These are phyloP conservation scores for Ara ararauna DNA, from an alignment of 2,797 vertebrate genomes.

Conservation along the genomic window DNA sequence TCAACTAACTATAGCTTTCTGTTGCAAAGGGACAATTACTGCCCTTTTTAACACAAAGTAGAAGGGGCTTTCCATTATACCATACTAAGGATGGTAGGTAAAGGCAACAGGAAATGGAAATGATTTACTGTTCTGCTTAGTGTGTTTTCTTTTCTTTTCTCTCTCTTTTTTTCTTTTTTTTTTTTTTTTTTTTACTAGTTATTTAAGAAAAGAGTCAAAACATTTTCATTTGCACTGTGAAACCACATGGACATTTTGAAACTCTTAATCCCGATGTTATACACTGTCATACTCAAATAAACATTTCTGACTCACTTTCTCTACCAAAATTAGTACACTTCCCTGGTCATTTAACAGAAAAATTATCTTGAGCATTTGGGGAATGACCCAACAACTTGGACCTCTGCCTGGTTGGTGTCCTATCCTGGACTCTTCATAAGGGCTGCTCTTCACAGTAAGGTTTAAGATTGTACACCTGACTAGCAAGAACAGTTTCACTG, in stretches of 20 bases:
- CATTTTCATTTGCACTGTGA: not conserved
- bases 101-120: not conserved
- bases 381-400: not conserved
- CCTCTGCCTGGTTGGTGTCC: not conserved
- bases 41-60: not conserved
- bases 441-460: not conserved
- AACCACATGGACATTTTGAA: not conserved
- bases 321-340: not conserved
- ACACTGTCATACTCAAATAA: not conserved
- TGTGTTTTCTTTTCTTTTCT: not conserved
- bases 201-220: not conserved
- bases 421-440: not conserved
- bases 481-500: not conserved
- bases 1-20: not conserved
- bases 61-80: not conserved
- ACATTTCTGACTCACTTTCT: not conserved
- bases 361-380: not conserved
- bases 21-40: not conserved
- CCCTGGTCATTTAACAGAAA: not conserved
- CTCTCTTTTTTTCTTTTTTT: too few relatives aligned
- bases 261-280: not conserved
- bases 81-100: not conserved
- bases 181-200: not conserved
- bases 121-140: not conserved
- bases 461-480: not conserved